A percentile compares a stretch with the other conserved stretches of the same genome.
Conservation (phyloP, 2,797 vertebrate genomes). For the Petrocephalus sullivani region DNA sequence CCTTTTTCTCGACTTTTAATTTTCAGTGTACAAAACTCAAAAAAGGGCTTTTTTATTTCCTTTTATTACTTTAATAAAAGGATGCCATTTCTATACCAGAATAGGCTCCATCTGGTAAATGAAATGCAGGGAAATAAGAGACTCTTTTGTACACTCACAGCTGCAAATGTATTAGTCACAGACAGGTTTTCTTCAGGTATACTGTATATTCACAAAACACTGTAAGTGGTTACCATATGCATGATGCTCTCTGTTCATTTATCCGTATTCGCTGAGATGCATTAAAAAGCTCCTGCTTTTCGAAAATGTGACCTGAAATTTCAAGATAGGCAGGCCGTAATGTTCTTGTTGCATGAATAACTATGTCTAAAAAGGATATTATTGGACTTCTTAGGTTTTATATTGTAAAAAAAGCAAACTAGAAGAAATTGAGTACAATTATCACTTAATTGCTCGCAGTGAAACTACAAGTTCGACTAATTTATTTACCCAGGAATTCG, state of each 20-base stretch:
- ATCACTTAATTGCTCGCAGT: not conserved
- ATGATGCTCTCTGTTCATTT: not conserved
- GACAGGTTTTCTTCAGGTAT: not conserved
- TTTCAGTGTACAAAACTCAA: not conserved
- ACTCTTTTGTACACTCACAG: not conserved
- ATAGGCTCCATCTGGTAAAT: not conserved
- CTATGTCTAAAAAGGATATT: not conserved
- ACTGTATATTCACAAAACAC: not conserved
- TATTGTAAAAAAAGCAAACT: not conserved
- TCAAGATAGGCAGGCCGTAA: not conserved
- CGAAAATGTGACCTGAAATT: not conserved
- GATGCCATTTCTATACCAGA: not conserved
- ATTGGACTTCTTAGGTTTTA: not conserved
- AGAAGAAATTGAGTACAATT: not conserved
- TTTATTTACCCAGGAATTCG: not conserved
- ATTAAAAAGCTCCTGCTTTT: not conserved
- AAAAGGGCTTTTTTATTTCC: not conserved
- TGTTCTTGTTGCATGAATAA: not conserved
- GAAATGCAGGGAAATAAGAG: not conserved
- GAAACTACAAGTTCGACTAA: not conserved
- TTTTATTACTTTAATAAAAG: not conserved
- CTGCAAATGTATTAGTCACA: slow-evolving; percentile 4
- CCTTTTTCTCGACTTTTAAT: not conserved
- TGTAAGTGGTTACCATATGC: not conserved
- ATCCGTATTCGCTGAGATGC: not conserved